A percentile compares a stretch with the other conserved stretches of the same genome.
phyloP scores from a whole-genome alignment of 2,113 vertebrate genomes.

The Mohoua ochrocephala region DNA sequence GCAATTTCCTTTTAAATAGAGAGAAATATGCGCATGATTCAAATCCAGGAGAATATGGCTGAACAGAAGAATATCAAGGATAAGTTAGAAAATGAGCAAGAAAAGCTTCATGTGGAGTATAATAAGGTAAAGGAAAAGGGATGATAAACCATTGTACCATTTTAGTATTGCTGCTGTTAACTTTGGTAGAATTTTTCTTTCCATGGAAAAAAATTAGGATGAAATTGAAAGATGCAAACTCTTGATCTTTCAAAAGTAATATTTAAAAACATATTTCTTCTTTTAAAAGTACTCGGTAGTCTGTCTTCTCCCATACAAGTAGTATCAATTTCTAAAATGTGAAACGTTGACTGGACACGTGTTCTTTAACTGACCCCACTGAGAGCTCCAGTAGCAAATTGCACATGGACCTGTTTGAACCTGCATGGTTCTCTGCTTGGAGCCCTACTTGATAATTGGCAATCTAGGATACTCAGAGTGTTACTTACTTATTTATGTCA shows the following conservation, averaged over 20 bases:
- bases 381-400: background rate
- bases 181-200: background rate
- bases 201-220: background rate
- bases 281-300: background rate
- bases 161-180: background rate
- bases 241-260: background rate
- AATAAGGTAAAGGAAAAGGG: conserved; percentile 82
- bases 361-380: background rate
- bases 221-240: background rate
- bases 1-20: conserved; percentile 77
- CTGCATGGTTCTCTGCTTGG: background rate
- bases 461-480: background rate
- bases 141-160: background rate
- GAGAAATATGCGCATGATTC: conserved; percentile 99
- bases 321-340: background rate
- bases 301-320: background rate
- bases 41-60: conserved; percentile 98
- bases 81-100: conserved; percentile 95
- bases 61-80: conserved; percentile 98
- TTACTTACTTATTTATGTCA: background rate
- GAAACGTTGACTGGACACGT: fast-evolving
- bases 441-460: background rate
- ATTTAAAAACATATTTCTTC: background rate
- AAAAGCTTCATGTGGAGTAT: conserved; percentile 96
- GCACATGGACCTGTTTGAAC: background rate